Conservation (phyloP, 23 tunicate genomes). For the Trididemnum miniatum region DNA sequence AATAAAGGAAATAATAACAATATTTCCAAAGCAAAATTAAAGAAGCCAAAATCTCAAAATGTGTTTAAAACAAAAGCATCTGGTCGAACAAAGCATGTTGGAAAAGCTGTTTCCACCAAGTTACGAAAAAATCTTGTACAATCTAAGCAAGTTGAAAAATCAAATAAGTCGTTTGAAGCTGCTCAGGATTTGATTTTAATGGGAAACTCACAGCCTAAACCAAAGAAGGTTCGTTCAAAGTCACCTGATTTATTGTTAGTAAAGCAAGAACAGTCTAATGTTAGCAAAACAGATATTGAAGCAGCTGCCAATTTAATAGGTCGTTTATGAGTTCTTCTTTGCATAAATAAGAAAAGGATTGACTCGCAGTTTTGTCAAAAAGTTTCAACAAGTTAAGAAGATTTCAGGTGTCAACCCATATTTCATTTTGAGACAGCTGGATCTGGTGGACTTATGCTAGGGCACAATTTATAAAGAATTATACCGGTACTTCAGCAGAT, state of each 20-base stretch:
- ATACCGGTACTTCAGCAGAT: too few species aligned
- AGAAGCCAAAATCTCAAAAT: not conserved
- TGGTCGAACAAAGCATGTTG: constrained; percentile 32
- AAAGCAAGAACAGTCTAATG: constrained; percentile 8
- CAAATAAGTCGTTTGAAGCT: constrained; percentile 4
- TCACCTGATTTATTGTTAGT: not conserved
- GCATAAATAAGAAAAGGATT: too few species aligned
- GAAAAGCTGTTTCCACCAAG: constrained; percentile 43
- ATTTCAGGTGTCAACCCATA: too few species aligned
- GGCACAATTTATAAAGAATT: too few species aligned
- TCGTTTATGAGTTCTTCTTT: constrained; percentile 17
- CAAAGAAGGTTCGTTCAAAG: not conserved
- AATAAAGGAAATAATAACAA: constrained; percentile 7
- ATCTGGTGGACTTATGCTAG: too few species aligned
- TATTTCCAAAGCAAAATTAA: not conserved
- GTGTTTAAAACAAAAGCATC: constrained; percentile 50
- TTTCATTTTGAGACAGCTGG: too few species aligned
- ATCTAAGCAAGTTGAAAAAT: not conserved
- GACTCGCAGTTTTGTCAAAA: too few species aligned
- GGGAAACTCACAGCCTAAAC: not conserved
- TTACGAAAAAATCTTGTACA: constrained; percentile 40
- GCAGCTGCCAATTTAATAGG: constrained; percentile 16
- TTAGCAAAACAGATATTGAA: constrained; percentile 15
- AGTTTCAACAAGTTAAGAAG: too few species aligned
- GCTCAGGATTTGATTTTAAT: not conserved